Percentiles rank a stretch among this genome's conserved stretches.
phyloP scores from a whole-genome alignment of 2,888 invertebrate species.

The Drosophila kuntzei region DNA sequence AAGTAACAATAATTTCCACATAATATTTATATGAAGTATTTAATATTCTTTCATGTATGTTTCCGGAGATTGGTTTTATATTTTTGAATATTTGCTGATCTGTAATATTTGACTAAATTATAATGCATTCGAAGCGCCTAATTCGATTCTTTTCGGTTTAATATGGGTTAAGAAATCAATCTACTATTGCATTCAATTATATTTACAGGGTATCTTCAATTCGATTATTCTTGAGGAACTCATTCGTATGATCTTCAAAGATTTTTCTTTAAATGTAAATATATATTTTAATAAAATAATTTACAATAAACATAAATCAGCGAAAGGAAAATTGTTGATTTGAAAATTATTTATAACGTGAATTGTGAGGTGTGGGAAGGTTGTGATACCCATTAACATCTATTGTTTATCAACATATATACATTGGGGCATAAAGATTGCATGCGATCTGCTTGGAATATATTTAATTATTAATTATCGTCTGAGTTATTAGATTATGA shows the following conservation, averaged over 20 bases:
- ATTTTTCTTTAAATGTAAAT: background rate
- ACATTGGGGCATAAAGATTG: constrained; percentile 15
- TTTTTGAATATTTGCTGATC: background rate
- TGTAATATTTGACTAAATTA: background rate
- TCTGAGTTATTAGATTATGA: constrained; percentile 1
- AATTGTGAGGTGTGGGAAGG: constrained; percentile 8
- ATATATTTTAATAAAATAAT: background rate
- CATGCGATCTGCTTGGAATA: constrained; percentile 9
- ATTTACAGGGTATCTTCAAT: background rate
- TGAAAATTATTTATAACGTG: background rate
- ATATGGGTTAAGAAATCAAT: background rate
- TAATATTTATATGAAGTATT: background rate
- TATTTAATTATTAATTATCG: constrained; percentile 13
- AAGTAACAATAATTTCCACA: constrained; percentile 1
- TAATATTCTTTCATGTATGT: background rate
- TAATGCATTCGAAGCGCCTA: background rate
- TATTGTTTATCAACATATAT: constrained; percentile 4
- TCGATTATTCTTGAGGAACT: background rate
- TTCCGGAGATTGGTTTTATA: background rate
- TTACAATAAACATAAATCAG: background rate
- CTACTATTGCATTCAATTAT: no score
- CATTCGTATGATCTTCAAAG: background rate
- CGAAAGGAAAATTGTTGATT: constrained; percentile 1
- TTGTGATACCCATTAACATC: constrained; percentile 4
- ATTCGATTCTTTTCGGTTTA: background rate